Percentiles rank a stretch among this genome's conserved stretches.
Conservation (phyloP, 2,797 vertebrate species). For the Phrynocephalus guinanensis region DNA sequence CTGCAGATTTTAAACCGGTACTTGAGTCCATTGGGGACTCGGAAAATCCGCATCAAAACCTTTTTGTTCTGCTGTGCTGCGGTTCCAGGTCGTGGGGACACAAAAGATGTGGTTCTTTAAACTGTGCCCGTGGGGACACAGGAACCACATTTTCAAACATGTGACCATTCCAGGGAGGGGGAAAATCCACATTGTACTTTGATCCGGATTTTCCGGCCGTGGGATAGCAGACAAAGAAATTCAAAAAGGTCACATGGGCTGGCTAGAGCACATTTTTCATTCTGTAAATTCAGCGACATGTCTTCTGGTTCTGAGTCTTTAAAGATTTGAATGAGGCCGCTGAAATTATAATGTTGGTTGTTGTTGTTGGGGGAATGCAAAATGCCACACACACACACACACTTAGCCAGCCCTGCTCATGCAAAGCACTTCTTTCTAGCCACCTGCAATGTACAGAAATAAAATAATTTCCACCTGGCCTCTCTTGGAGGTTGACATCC, state of each 20-base stretch:
- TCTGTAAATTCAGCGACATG: not conserved
- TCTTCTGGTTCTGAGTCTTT: not conserved
- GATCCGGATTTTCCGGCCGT: too few species aligned
- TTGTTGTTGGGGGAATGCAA: not conserved
- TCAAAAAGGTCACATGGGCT: not conserved
- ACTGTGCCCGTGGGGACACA: too few species aligned
- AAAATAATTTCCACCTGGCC: slow-evolving; percentile 49
- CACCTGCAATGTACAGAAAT: slow-evolving; percentile 13
- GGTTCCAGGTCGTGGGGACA: too few species aligned
- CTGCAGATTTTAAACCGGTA: too few species aligned
- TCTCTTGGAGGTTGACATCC: slow-evolving; percentile 27
- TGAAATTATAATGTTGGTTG: slow-evolving; percentile 18
- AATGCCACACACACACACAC: accelerated
- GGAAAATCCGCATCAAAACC: too few species aligned
- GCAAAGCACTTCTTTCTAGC: not conserved
- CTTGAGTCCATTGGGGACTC: too few species aligned
- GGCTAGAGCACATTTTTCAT: not conserved
- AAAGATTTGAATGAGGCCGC: not conserved
- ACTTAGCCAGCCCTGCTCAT: not conserved
- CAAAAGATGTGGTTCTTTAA: too few species aligned
- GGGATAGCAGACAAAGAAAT: too few species aligned
- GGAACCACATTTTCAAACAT: too few species aligned
- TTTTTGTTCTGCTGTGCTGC: too few species aligned
- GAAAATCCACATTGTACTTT: too few species aligned
- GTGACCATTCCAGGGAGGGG: too few species aligned